A percentile compares a stretch with the other conserved stretches of the same genome.
Conservation (phyloP, 2,888 invertebrate genomes). For the Patella ulyssiponensis region DNA sequence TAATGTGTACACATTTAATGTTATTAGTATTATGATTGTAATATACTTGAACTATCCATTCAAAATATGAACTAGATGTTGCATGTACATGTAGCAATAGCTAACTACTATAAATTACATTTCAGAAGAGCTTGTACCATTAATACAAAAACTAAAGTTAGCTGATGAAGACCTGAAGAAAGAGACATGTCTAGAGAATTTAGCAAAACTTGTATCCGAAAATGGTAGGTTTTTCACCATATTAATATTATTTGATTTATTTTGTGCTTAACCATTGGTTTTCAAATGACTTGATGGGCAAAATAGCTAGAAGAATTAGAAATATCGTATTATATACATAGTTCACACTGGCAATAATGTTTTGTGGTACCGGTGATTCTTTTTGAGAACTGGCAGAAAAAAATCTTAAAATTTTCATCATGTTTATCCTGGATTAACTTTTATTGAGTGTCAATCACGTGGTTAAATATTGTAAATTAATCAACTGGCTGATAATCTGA, state of each 20-base stretch:
- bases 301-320: neutral
- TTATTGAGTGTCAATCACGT: too few relatives aligned
- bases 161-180: conserved; percentile 35
- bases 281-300: neutral
- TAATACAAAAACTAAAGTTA: conserved; percentile 46
- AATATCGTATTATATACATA: neutral
- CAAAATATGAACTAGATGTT: too few relatives aligned
- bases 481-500: too few relatives aligned
- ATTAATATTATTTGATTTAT: neutral
- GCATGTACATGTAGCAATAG: too few relatives aligned
- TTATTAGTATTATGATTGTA: too few relatives aligned
- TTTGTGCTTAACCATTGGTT: neutral
- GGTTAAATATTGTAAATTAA: too few relatives aligned
- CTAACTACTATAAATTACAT: neutral
- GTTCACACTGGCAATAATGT: neutral
- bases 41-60: too few relatives aligned
- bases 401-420: too few relatives aligned
- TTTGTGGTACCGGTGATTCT: too few relatives aligned
- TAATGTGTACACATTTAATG: too few relatives aligned
- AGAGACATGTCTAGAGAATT: conserved; percentile 39
- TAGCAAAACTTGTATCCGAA: conserved; percentile 13
- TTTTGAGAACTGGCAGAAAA: too few relatives aligned
- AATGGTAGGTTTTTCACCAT: conserved; percentile 25
- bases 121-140: conserved; percentile 28
- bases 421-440: neutral